Evolutionary conservation across 2,888 invertebrate genomes (phyloP), one percentile per base, ranked within the genome.

Genomic region (Liopterus haemorrhoidalis): DNA sequence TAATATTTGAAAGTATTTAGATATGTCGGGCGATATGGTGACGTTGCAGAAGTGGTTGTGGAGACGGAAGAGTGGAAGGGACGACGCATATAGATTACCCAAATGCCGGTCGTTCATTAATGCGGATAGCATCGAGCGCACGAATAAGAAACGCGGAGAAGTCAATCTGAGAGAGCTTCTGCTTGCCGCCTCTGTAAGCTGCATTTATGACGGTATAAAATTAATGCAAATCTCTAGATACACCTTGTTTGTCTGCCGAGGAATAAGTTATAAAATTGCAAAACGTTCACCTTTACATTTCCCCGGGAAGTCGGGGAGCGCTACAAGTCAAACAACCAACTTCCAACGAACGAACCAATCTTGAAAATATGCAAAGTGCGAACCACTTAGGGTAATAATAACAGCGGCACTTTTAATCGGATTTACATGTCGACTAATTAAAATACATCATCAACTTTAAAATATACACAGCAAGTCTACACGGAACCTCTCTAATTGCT

Each of bases 191-290:
- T 9, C 15, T 35, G 45, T 39, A 44, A 44, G 45, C 64, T 63
- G 63, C 65, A 64, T 66, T 67, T 67, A 67, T 65, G 67, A 64
- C 56, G 62, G 63, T 61, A 66, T 66, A 64, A 66, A 67, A 67
- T 67, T 67, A 67, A 67, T 67, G 67, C 66, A 67, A 67, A 67
- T 66, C 66, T 66, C 63, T 53, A 63, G 63, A 66, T 66, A 58
- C 51, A 54, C 51, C 50, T 53, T 53, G 53, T 53, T 53, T 53
- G 53, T 46, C 41, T 43, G 33, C 42, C 57, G 56, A 54, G 27
- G 47, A 47, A 47, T 44, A 48, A 48, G 44, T 48, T 48, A 44
- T 43, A 48, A 48, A 48, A 48, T 48, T 48, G 30, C 36, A 39
- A 44, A 48, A 54, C 61, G 62, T 64, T 65, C 63, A 64, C 65